phyloP scores from a whole-genome alignment of 2,888 invertebrate species.

The Xanthostigma xanthostigma region DNA sequence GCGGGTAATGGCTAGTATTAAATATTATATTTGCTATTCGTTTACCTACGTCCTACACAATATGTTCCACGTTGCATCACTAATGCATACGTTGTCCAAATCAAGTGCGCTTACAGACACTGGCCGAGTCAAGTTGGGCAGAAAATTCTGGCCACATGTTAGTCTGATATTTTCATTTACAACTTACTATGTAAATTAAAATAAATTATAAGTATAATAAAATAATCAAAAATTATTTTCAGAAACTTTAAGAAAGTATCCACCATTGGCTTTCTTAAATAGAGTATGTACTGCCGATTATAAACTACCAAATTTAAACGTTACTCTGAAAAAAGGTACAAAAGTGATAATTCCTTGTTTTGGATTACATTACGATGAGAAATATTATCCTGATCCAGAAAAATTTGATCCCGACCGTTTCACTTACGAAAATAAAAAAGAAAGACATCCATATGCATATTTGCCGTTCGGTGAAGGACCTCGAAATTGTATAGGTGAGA shows the following conservation, averaged over 20 bases:
- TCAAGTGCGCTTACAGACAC: too few relatives aligned
- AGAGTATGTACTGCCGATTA: slow-evolving; percentile 18
- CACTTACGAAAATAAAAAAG: slow-evolving; percentile 19
- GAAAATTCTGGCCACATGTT: too few relatives aligned
- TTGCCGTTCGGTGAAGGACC: slow-evolving; percentile 23
- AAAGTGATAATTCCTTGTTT: slow-evolving; percentile 19
- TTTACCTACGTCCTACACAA: too few relatives aligned
- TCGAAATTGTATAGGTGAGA: slow-evolving; percentile 20
- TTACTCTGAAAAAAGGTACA: slow-evolving; percentile 19
- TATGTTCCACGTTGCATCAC: too few relatives aligned
- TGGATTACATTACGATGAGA: slow-evolving; percentile 22
- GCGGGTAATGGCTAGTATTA: too few relatives aligned
- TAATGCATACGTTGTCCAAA: too few relatives aligned
- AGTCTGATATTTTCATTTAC: too few relatives aligned
- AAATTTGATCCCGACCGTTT: slow-evolving; percentile 28
- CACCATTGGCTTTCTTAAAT: slow-evolving; percentile 19
- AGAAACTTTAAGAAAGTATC: slow-evolving; percentile 26
- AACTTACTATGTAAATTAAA: too few relatives aligned
- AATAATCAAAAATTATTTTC: slow-evolving; percentile 7
- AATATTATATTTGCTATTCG: too few relatives aligned
- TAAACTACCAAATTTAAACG: slow-evolving; percentile 13
- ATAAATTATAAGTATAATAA: too few relatives aligned
- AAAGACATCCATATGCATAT: slow-evolving; percentile 17
- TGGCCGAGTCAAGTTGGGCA: too few relatives aligned
- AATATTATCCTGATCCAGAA: slow-evolving; percentile 24